Percentiles rank a stretch among this genome's conserved stretches.
Conservation (phyloP, 2,888 invertebrate species). For the Hoplodrina ambigua region DNA sequence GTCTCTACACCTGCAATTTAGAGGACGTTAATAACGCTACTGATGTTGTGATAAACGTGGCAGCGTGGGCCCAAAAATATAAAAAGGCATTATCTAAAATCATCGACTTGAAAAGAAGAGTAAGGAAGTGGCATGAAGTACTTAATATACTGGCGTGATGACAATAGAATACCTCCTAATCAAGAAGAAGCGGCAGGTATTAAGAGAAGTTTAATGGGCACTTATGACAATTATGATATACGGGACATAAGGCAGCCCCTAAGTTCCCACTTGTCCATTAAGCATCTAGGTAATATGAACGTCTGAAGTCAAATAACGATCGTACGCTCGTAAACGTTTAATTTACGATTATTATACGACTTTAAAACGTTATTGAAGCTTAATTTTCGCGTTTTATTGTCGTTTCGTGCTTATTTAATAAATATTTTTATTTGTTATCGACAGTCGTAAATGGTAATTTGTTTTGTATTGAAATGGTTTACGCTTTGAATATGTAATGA, state of each 20-base stretch:
- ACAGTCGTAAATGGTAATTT: constrained; percentile 73
- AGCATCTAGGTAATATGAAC: constrained; percentile 71
- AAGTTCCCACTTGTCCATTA: constrained; percentile 60
- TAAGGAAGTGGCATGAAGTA: neutral
- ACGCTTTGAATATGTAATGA: constrained; percentile 61
- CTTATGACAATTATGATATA: constrained; percentile 42
- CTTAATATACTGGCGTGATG: neutral
- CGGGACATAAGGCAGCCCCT: constrained; percentile 28
- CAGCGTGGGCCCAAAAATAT: no score
- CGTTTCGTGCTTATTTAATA: constrained; percentile 80
- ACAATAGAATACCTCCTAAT: neutral
- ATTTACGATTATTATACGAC: constrained; percentile 82
- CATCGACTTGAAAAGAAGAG: no score
- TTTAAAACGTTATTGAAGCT: constrained; percentile 79
- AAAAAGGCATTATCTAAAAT: no score
- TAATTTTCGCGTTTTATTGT: constrained; percentile 81
- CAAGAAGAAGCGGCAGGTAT: neutral
- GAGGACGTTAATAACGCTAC: no score
- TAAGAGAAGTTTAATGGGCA: constrained; percentile 18
- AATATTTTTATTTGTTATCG: constrained; percentile 67
- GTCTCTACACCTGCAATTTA: no score
- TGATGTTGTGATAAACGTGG: no score
- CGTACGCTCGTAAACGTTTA: constrained; percentile 63
- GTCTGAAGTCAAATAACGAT: constrained; percentile 71
- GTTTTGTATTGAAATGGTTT: constrained; percentile 68